Conservation (phyloP, 2,797 vertebrate species). For the Bryconaethiops microstoma region DNA sequence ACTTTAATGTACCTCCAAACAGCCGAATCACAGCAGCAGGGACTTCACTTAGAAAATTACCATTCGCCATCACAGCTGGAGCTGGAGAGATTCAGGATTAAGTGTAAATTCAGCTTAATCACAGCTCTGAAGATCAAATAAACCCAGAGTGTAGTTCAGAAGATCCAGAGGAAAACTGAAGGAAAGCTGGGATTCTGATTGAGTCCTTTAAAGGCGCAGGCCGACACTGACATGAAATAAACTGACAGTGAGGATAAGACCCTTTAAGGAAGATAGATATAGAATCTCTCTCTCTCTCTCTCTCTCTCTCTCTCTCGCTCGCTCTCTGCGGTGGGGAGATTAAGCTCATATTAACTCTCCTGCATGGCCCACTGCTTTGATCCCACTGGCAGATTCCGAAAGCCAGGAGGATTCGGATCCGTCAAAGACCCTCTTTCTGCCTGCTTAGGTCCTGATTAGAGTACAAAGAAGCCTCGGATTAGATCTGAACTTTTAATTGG, state of each 20-base stretch:
- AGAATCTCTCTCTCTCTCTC: slow-evolving; percentile 16
- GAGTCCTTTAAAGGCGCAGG: not conserved
- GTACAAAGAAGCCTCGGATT: slow-evolving; percentile 42
- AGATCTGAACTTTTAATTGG: slow-evolving; percentile 45
- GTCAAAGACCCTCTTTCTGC: slow-evolving; percentile 31
- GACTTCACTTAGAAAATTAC: not conserved
- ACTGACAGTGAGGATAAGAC: not conserved
- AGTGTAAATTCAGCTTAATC: not conserved
- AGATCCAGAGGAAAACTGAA: slow-evolving; percentile 8
- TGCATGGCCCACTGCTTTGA: slow-evolving; percentile 44
- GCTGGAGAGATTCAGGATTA: not conserved
- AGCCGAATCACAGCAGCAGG: slow-evolving; percentile 12
- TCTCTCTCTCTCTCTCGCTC: slow-evolving; percentile 59
- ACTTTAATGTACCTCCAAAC: too few relatives aligned
- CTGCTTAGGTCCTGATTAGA: slow-evolving; percentile 37
- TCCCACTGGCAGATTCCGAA: slow-evolving; percentile 47
- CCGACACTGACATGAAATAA: not conserved
- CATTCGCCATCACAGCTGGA: not conserved
- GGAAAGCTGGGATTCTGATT: slow-evolving; percentile 16
- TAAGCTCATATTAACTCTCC: slow-evolving; percentile 60
- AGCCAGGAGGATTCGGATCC: slow-evolving; percentile 35
- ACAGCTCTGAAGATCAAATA: slow-evolving; percentile 13
- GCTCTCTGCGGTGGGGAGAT: slow-evolving; percentile 57
- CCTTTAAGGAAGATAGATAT: slow-evolving; percentile 7
- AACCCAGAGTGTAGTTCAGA: slow-evolving; percentile 25